phyloP scores from a whole-genome alignment of 2,888 invertebrate species.

The Octonoba sinensis region DNA sequence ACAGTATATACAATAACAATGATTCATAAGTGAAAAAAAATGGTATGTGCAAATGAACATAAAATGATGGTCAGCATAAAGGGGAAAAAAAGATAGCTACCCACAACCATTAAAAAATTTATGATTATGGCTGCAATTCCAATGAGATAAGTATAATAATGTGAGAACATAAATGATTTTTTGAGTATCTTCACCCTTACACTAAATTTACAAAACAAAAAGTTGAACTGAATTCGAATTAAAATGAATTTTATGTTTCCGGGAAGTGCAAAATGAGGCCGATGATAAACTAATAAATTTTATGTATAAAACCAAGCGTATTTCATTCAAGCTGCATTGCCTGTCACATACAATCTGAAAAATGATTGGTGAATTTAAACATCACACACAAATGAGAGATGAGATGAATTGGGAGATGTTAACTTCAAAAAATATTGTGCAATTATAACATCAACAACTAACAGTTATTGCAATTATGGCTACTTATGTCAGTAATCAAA shows the following conservation, averaged over 20 bases:
- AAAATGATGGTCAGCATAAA: conserved; percentile 17
- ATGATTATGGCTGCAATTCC: neutral
- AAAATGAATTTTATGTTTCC: conserved; percentile 22
- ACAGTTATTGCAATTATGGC: conserved; percentile 29
- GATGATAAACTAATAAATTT: conserved; percentile 37
- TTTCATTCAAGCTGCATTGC: conserved; percentile 60
- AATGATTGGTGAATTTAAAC: conserved; percentile 56
- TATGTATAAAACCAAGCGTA: conserved; percentile 56
- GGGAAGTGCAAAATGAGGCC: conserved; percentile 46
- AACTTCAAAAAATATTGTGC: conserved; percentile 63
- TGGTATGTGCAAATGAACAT: conserved; percentile 61
- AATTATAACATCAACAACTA: conserved; percentile 54
- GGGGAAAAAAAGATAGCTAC: conserved; percentile 16
- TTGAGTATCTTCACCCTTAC: too few relatives aligned
- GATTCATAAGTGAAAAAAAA: conserved; percentile 55
- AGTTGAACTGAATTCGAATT: neutral
- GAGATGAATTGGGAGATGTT: conserved; percentile 62
- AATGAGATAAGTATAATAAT: too few relatives aligned
- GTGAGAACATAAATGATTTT: too few relatives aligned
- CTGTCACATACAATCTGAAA: conserved; percentile 56
- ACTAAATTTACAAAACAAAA: conserved; percentile 13
- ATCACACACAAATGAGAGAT: conserved; percentile 57
- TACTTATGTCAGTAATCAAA: conserved; percentile 36
- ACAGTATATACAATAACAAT: conserved; percentile 60
- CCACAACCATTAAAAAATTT: conserved; percentile 1